phyloP scores from a whole-genome alignment of 2,113 vertebrate genomes.

The Trachemys scripta region DNA sequence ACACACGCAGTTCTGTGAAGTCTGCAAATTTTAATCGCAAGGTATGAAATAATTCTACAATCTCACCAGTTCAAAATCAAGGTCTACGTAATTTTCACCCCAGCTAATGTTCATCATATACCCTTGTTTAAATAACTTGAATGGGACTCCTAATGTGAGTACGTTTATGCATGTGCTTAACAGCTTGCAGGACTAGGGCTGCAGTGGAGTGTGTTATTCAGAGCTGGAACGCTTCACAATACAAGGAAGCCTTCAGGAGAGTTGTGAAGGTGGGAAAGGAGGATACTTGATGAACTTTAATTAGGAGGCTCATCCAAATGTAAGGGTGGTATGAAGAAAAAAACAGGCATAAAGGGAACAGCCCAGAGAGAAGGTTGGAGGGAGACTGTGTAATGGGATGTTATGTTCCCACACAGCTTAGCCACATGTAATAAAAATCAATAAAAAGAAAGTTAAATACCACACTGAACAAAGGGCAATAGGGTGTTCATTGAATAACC shows the following conservation, averaged over 20 bases:
- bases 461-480: too few relatives aligned
- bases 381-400: not conserved
- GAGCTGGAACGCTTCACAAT: not conserved
- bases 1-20: not conserved
- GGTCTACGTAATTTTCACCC: not conserved
- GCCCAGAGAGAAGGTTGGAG: not conserved
- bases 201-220: not conserved
- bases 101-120: not conserved
- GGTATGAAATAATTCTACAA: conserved; percentile 11
- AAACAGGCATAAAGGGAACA: not conserved
- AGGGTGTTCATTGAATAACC: too few relatives aligned
- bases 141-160: not conserved
- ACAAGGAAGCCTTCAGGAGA: too few relatives aligned
- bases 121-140: not conserved
- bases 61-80: conserved; percentile 27
- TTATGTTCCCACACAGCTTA: too few relatives aligned
- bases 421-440: too few relatives aligned
- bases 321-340: not conserved
- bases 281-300: too few relatives aligned
- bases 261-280: too few relatives aligned
- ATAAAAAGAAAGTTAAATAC: too few relatives aligned
- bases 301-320: too few relatives aligned
- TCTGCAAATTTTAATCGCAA: conserved; percentile 14
- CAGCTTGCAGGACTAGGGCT: too few relatives aligned
- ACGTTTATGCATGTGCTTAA: too few relatives aligned